These are phyloP conservation scores for Dendrolimus punctatus DNA, from an alignment of 1,140 invertebrate genomes.

Conservation along the genomic window DNA sequence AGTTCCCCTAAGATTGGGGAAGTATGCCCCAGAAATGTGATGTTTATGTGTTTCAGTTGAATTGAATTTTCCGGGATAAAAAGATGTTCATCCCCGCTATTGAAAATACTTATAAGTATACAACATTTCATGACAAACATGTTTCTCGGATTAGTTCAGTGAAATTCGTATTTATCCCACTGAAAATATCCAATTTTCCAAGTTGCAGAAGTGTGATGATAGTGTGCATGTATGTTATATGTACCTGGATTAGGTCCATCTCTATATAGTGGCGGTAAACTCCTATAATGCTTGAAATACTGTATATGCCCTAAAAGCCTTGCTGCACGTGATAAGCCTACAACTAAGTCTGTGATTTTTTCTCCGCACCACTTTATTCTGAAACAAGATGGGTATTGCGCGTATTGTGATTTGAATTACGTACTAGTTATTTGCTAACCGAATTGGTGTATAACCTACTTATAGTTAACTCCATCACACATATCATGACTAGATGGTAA, in stretches of 20 bases:
- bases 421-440: neutral
- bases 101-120: too few species aligned
- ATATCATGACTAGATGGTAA: slow-evolving; percentile 62
- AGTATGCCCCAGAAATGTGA: too few species aligned
- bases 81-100: too few species aligned
- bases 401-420: neutral
- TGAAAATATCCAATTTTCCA: too few species aligned
- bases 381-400: slow-evolving; percentile 19
- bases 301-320: slow-evolving; percentile 87
- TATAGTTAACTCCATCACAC: slow-evolving; percentile 61
- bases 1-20: too few species aligned
- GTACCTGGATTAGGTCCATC: slow-evolving; percentile 84
- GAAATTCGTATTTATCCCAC: too few species aligned
- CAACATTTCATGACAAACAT: too few species aligned
- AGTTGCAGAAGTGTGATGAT: neutral
- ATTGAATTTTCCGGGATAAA: too few species aligned
- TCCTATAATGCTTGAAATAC: slow-evolving; percentile 83
- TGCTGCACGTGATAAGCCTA: slow-evolving; percentile 79
- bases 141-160: too few species aligned
- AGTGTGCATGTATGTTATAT: neutral
- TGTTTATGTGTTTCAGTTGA: too few species aligned
- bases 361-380: slow-evolving; percentile 88
- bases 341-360: slow-evolving; percentile 75
- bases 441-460: slow-evolving; percentile 25
- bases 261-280: slow-evolving; percentile 79